Base-by-base conservation (phyloP, 2,797 vertebrate genomes). In the Echiichthys vipera region DNA sequence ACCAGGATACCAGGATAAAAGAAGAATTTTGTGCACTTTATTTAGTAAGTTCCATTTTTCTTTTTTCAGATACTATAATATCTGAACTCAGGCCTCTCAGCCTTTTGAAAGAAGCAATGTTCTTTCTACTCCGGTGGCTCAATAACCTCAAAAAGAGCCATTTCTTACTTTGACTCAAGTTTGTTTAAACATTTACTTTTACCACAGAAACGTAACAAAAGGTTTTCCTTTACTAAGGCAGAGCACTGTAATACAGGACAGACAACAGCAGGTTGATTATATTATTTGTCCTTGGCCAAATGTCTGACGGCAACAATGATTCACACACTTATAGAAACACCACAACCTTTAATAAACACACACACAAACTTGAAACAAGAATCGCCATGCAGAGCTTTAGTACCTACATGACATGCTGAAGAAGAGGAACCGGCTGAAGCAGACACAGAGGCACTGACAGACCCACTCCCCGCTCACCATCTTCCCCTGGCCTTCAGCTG, bases 351-450 rank as follows among this genome's bases (percentile, higher is more conserved):
- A 47, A n/a, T 45, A 15, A 8, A 66, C 15, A 64, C 47, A 51
- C 32, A 50, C 27, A 59, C 7, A 58, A n/a, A 59, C n/a, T 9
- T 14, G 15, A 27, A 61, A 14, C 10, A 14, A 18, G 0, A 46
- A 47, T 7, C 13, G 17, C 17, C 75, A 84, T 5, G 54, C 74
- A 59, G 32, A 63, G 42, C 22, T 20, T 55, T 30, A 37, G 67
- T 95, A 97, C 98, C 95, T 98, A 99, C 98, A 98, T 81, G 95
- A 97, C 95, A 99, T 96, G 88, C 94, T 96, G 96, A 96, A 97
- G 89, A 98, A 93, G 90, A 98, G 53, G 93, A 96, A 88, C 75
- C 96, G 96, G 91, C 94, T 92, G 91, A 95, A 95, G 94, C 97
- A 99, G 91, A 97, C 83, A 92, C 98, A 98, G 93, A 97, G 95